Percentiles rank a stretch among this genome's conserved stretches.
Conservation (phyloP, 1,140 invertebrate genomes). For the Meloidogyne floridensis region DNA sequence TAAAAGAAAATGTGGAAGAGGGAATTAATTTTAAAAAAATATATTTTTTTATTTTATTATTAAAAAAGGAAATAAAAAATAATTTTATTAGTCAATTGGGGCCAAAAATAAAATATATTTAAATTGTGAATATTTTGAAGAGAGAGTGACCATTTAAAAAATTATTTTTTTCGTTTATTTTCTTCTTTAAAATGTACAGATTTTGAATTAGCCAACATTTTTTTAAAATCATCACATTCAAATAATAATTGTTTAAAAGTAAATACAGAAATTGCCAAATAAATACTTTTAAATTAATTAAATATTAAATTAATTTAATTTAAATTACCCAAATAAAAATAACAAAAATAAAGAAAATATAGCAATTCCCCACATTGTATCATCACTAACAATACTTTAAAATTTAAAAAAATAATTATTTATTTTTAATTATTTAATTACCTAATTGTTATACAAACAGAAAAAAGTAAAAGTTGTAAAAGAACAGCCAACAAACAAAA, state of each 20-base stretch:
- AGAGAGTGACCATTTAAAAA: background rate
- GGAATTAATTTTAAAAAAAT: background rate
- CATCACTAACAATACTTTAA: conserved; percentile 17
- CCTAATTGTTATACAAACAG: conserved; percentile 27
- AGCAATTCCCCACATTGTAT: conserved; percentile 16
- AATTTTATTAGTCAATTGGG: background rate
- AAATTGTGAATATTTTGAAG: background rate
- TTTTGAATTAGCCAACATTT: conserved; percentile 45
- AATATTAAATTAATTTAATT: conserved; percentile 1
- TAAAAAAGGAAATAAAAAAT: background rate
- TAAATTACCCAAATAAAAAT: conserved; percentile 27
- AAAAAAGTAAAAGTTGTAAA: conserved; percentile 11
- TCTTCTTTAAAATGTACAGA: conserved; percentile 47
- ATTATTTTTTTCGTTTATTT: conserved; percentile 25
- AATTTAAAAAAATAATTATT: conserved; percentile 1
- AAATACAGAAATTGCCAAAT: conserved; percentile 39
- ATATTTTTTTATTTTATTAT: background rate
- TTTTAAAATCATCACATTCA: conserved; percentile 41
- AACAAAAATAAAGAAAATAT: conserved; percentile 18
- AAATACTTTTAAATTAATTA: conserved; percentile 24
- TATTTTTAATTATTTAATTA: conserved; percentile 5
- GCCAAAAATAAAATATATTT: background rate
- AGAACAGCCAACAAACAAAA: conserved; percentile 13
- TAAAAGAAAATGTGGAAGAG: background rate
- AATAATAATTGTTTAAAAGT: conserved; percentile 43